phyloP scores from a whole-genome alignment of 2,888 invertebrate species.

The Saturnia pavonia region DNA sequence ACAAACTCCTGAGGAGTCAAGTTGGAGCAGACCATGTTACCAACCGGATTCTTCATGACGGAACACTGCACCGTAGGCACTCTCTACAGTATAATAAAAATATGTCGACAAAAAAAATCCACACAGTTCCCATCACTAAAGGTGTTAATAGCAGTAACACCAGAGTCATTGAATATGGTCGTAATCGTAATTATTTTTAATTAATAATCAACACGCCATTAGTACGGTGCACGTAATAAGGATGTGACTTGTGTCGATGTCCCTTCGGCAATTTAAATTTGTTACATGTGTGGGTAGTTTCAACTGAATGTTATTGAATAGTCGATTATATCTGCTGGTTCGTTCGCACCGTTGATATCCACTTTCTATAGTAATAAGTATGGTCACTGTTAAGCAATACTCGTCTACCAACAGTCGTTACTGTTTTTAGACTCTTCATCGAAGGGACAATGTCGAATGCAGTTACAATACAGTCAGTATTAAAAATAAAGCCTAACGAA shows the following conservation, averaged over 20 bases:
- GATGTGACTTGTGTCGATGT: constrained; percentile 76
- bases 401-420: too few species aligned
- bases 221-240: constrained; percentile 73
- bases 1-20: too few species aligned
- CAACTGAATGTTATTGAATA: constrained; percentile 14
- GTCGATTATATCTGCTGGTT: neutral
- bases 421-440: too few species aligned
- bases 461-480: too few species aligned
- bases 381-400: too few species aligned
- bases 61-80: too few species aligned
- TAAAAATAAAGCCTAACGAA: too few species aligned
- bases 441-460: too few species aligned
- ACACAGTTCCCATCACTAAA: constrained; percentile 50
- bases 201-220: constrained; percentile 81
- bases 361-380: neutral
- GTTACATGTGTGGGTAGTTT: constrained; percentile 17
- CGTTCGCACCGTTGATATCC: neutral
- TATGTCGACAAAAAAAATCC: constrained; percentile 7
- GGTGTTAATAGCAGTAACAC: constrained; percentile 78
- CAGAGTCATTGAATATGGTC: constrained; percentile 81
- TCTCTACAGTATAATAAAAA: too few species aligned
- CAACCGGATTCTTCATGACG: too few species aligned
- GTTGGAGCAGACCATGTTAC: too few species aligned
- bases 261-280: constrained; percentile 64
- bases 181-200: constrained; percentile 82